Conservation (phyloP, 2,888 invertebrate species). For the Ochlodes sylvanus region DNA sequence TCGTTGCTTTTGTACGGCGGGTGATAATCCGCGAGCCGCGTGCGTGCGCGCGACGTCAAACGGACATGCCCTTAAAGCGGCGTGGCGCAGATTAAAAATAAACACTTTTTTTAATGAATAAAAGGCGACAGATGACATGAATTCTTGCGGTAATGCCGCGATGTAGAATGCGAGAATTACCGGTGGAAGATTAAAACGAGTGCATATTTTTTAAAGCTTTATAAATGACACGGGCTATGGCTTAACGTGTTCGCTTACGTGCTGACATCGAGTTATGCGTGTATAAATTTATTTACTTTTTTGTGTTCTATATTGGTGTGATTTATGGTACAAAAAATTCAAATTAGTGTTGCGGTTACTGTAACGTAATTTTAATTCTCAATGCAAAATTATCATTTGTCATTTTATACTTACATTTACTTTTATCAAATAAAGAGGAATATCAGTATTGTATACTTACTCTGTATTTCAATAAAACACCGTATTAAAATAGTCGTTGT, state of each 20-base stretch:
- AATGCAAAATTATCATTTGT: neutral
- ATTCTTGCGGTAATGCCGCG: constrained; percentile 34
- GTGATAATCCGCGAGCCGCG: constrained; percentile 69
- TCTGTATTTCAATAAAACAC: neutral
- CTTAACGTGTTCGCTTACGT: constrained; percentile 26
- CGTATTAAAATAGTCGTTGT: neutral
- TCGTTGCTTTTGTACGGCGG: constrained; percentile 59
- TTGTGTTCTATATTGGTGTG: neutral
- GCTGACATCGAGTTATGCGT: constrained; percentile 25
- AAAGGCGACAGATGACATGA: constrained; percentile 54
- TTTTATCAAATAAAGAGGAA: no score
- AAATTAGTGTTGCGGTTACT: no score
- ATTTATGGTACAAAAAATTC: neutral
- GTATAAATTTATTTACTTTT: constrained; percentile 9
- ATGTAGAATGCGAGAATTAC: constrained; percentile 32
- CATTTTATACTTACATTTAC: neutral
- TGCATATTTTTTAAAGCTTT: constrained; percentile 27
- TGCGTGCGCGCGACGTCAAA: constrained; percentile 66
- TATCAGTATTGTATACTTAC: neutral
- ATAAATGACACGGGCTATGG: constrained; percentile 24
- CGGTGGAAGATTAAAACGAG: constrained; percentile 19
- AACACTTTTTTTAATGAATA: constrained; percentile 50
- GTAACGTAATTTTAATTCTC: no score
- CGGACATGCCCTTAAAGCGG: constrained; percentile 63
- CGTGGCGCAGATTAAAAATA: constrained; percentile 62